Conservation (phyloP, 2,797 vertebrate genomes). For the Enteromius afrohamiltoni region DNA sequence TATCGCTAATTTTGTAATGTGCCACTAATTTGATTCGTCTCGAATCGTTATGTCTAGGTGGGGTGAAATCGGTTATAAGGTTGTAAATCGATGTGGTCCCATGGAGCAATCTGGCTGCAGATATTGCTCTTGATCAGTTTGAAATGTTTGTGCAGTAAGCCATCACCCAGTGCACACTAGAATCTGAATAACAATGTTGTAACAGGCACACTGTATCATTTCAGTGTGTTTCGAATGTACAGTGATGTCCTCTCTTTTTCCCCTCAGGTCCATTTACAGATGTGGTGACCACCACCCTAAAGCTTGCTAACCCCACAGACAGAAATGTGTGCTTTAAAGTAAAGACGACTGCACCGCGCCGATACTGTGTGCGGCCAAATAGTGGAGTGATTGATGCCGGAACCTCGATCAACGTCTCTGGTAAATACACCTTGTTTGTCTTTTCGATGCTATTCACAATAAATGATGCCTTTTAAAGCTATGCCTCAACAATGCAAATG, state of each 20-base stretch:
- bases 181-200: not conserved
- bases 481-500: not conserved
- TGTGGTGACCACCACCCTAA: slow-evolving; percentile 95
- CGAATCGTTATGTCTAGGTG: slow-evolving; percentile 10
- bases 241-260: slow-evolving; percentile 8
- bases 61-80: slow-evolving; percentile 35
- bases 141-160: not conserved
- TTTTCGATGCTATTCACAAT: not conserved
- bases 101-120: slow-evolving; percentile 10
- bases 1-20: slow-evolving; percentile 17
- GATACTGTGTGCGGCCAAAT: slow-evolving; percentile 98
- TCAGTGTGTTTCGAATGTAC: not conserved
- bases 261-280: slow-evolving; percentile 96
- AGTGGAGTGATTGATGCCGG: slow-evolving; percentile 96
- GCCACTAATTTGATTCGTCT: slow-evolving; percentile 31
- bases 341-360: slow-evolving; percentile 97
- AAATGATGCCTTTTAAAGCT: not conserved
- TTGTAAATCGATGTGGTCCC: slow-evolving; percentile 9
- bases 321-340: slow-evolving; percentile 98
- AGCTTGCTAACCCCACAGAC: slow-evolving; percentile 96
- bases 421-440: slow-evolving; percentile 73
- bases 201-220: not conserved
- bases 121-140: slow-evolving; percentile 1
- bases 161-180: not conserved
- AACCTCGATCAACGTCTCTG: slow-evolving; percentile 95